Conservation (phyloP, 2,113 vertebrate genomes). For the Copsychus sechellarum region DNA sequence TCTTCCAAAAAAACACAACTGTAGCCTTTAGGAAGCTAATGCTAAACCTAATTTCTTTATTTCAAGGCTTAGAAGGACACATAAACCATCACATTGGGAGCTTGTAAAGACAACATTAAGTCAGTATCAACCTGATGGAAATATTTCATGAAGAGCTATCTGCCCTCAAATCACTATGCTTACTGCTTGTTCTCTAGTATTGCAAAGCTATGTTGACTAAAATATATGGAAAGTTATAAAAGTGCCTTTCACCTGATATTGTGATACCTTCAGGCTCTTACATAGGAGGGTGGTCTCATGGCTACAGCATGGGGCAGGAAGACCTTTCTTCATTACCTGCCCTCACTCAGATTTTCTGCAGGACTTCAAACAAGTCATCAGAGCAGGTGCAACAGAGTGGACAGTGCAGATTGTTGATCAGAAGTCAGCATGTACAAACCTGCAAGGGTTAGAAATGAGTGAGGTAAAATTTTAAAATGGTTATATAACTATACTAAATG, state of each 20-base stretch:
- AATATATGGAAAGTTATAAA: neutral
- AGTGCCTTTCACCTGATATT: neutral
- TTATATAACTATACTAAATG: neutral
- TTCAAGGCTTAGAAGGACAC: neutral
- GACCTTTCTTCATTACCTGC: neutral
- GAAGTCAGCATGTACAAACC: neutral
- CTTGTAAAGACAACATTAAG: neutral
- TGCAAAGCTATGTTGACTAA: neutral
- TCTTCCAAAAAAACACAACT: neutral
- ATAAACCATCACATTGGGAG: neutral
- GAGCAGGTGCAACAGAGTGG: neutral
- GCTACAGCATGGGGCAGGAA: neutral
- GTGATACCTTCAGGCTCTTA: neutral
- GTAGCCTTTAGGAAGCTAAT: neutral
- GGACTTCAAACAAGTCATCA: neutral
- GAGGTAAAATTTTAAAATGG: neutral
- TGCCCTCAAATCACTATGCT: neutral
- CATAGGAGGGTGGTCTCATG: neutral
- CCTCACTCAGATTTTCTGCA: neutral
- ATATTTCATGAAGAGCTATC: neutral
- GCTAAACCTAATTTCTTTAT: neutral
- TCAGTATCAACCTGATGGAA: neutral
- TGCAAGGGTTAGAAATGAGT: neutral
- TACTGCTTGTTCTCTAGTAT: neutral
- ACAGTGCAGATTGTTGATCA: neutral